These are phyloP conservation scores for Poeciliopsis presidionis DNA, from an alignment of 2,797 vertebrate genomes.

Conservation along the genomic window DNA sequence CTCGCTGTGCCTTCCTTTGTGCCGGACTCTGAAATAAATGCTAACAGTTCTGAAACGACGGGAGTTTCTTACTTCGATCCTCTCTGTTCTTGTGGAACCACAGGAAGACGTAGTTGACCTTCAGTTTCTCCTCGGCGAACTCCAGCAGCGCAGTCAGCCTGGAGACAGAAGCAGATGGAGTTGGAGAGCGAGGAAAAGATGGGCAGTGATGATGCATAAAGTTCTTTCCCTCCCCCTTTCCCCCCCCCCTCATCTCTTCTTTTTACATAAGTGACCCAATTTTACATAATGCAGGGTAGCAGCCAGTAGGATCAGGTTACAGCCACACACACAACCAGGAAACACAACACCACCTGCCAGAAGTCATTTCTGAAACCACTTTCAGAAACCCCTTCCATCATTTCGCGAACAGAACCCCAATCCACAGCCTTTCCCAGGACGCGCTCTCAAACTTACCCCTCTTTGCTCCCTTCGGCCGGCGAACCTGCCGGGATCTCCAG, in stretches of 20 bases:
- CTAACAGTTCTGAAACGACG: background rate
- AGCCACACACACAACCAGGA: background rate
- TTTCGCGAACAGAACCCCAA: background rate
- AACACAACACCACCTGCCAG: background rate
- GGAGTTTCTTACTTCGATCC: slow-evolving; percentile 87
- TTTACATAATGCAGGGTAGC: slow-evolving; percentile 72
- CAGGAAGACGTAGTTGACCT: slow-evolving; percentile 93
- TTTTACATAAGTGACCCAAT: slow-evolving; percentile 68
- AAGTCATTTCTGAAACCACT: background rate
- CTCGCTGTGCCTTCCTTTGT: background rate
- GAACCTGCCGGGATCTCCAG: slow-evolving; percentile 91
- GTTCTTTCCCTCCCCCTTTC: background rate
- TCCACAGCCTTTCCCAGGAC: background rate
- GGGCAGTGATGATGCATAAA: slow-evolving; percentile 42
- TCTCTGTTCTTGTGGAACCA: slow-evolving; percentile 96
- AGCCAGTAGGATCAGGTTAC: slow-evolving; percentile 42
- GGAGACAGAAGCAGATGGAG: slow-evolving; percentile 28
- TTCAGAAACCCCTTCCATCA: background rate
- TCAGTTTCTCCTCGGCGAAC: slow-evolving; percentile 96
- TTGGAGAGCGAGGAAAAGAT: slow-evolving; percentile 13
- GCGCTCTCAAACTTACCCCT: slow-evolving; percentile 84
- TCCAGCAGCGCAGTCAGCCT: slow-evolving; percentile 94
- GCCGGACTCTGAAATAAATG: background rate
- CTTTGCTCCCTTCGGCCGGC: slow-evolving; percentile 94
- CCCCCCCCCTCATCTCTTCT: background rate